phyloP scores from a whole-genome alignment of 2,888 invertebrate species.

The Psylliodes chrysocephalus region DNA sequence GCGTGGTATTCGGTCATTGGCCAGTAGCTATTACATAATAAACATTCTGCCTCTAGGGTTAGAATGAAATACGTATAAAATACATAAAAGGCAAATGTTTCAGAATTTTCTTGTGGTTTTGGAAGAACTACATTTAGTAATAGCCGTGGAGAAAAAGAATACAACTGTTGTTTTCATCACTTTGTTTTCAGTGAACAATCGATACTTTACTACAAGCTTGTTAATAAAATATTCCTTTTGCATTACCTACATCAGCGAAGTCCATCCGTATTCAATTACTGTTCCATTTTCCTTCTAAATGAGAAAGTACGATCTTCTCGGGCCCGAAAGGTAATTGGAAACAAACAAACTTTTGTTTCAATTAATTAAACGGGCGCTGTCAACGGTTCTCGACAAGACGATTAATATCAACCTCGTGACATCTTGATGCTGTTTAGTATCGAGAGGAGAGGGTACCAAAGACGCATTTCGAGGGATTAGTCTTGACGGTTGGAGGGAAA shows the following conservation, averaged over 20 bases:
- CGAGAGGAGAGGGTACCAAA: not conserved
- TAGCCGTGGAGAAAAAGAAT: no score
- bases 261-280: slow-evolving; percentile 24
- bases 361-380: slow-evolving; percentile 36
- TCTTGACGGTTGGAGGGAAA: not conserved
- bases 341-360: slow-evolving; percentile 36
- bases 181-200: not conserved
- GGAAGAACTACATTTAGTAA: no score
- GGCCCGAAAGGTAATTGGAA: slow-evolving; percentile 32
- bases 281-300: slow-evolving; percentile 12
- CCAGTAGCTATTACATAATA: no score
- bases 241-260: not conserved
- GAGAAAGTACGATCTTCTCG: slow-evolving; percentile 23
- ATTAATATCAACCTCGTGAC: slow-evolving; percentile 34
- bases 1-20: no score
- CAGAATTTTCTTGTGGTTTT: no score
- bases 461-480: not conserved
- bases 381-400: slow-evolving; percentile 28
- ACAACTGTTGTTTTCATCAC: no score
- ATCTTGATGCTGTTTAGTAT: slow-evolving; percentile 9
- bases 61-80: no score
- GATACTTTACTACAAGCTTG: not conserved
- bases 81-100: no score
- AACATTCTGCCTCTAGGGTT: no score
- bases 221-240: not conserved